phyloP scores from a whole-genome alignment of 2,797 vertebrate genomes.

The Loriculus beryllinus region DNA sequence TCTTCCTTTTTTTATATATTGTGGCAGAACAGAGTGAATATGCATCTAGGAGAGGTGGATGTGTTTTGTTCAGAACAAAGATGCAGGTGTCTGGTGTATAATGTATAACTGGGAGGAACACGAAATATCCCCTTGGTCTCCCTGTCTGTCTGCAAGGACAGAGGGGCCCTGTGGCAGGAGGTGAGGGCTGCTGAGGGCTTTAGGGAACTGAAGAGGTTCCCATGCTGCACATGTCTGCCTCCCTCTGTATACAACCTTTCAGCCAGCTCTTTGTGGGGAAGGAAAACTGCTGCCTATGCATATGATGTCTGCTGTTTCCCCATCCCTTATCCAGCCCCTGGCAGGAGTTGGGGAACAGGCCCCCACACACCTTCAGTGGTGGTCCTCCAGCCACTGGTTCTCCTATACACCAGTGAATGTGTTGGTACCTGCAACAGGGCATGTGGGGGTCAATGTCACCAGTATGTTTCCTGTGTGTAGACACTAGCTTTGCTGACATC shows the following conservation, averaged over 20 bases:
- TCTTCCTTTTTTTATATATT: constrained; percentile 16
- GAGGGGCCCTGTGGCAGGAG: not conserved
- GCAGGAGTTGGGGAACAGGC: not conserved
- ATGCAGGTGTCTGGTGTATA: not conserved
- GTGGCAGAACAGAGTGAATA: constrained; percentile 58
- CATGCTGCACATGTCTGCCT: not conserved
- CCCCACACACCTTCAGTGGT: not conserved
- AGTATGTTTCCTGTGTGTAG: not conserved
- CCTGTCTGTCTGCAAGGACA: rapidly evolving
- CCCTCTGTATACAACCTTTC: rapidly evolving
- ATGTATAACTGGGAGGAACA: not conserved
- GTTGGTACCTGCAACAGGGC: not conserved
- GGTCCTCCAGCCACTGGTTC: not conserved
- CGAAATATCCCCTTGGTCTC: not conserved
- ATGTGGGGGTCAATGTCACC: rapidly evolving
- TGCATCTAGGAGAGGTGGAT: constrained; percentile 46
- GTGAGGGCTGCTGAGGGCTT: rapidly evolving
- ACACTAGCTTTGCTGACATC: not conserved
- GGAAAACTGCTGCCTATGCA: not conserved
- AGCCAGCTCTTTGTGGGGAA: rapidly evolving
- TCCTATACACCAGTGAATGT: rapidly evolving
- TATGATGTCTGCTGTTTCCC: not conserved
- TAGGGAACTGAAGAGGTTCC: not conserved
- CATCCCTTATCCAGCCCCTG: not conserved
- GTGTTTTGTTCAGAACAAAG: constrained; percentile 33